Percentiles rank a stretch among this genome's conserved stretches.
phyloP scores from a whole-genome alignment of 2,888 invertebrate species.

The Coelopa pilipes region DNA sequence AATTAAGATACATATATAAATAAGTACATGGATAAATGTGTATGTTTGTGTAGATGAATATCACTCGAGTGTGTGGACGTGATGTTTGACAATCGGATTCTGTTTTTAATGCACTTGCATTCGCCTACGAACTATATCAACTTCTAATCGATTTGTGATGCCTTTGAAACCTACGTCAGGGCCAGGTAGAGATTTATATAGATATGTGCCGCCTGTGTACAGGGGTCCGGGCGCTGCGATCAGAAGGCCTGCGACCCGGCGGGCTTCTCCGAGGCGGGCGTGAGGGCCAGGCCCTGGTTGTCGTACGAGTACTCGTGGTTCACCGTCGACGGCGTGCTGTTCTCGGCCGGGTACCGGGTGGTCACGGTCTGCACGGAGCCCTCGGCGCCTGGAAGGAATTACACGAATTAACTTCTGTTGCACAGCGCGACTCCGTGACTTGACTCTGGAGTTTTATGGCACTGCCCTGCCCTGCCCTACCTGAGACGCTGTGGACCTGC shows the following conservation, averaged over 20 bases:
- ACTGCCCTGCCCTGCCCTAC: conserved; percentile 46
- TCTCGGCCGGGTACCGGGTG: conserved; percentile 81
- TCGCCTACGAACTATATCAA: neutral
- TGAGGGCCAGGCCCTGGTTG: conserved; percentile 80
- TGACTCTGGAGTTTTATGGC: neutral
- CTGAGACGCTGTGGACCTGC: conserved; percentile 62
- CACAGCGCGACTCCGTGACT: neutral
- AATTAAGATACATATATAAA: too few relatives aligned
- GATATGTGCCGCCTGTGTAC: too few relatives aligned
- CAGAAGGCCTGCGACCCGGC: conserved; percentile 47
- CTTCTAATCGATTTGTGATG: too few relatives aligned
- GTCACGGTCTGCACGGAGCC: conserved; percentile 76
- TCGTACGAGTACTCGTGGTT: conserved; percentile 80
- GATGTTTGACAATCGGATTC: conserved; percentile 41
- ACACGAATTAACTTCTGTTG: neutral
- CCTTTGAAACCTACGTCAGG: too few relatives aligned
- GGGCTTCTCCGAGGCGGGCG: conserved; percentile 66
- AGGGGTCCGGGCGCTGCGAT: conserved; percentile 14
- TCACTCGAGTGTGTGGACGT: conserved; percentile 48
- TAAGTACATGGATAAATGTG: neutral
- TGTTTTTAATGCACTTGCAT: conserved; percentile 27
- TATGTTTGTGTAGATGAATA: conserved; percentile 36
- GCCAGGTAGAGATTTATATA: too few relatives aligned
- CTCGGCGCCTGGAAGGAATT: conserved; percentile 66
- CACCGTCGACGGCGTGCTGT: conserved; percentile 72